Evolutionary conservation across 2,888 invertebrate genomes (phyloP).

Genomic region (Idaea biselata): DNA sequence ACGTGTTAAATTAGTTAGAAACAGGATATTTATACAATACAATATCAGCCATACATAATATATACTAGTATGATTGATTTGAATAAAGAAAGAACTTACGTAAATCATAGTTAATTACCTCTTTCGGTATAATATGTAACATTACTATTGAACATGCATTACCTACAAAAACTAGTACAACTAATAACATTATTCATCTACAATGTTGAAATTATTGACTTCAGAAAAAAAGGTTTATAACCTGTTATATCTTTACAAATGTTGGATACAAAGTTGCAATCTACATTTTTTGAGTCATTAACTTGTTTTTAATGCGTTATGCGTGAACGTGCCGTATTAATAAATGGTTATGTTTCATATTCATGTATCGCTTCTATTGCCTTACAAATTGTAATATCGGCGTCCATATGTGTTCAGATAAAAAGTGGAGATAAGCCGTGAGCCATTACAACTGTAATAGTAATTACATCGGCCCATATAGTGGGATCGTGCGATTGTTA

Average conservation of each 20-base stretch:
- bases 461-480: not conserved
- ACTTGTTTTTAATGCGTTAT: not conserved
- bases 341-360: not conserved
- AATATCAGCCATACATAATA: too few relatives aligned
- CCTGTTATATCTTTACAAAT: not conserved
- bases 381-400: not conserved
- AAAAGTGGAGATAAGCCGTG: not conserved
- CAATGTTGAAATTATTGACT: not conserved
- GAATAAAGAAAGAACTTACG: too few relatives aligned
- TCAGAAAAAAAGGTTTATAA: not conserved
- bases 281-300: not conserved
- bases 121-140: too few relatives aligned
- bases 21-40: too few relatives aligned
- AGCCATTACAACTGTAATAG: not conserved
- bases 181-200: too few relatives aligned
- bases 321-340: not conserved
- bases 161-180: too few relatives aligned
- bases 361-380: not conserved
- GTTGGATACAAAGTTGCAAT: not conserved
- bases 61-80: too few relatives aligned
- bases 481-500: not conserved
- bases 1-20: too few relatives aligned
- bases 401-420: not conserved
- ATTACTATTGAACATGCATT: too few relatives aligned
- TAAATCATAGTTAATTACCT: too few relatives aligned